phyloP scores from a whole-genome alignment of 2,888 invertebrate species.

The Tenthredo mesomela region DNA sequence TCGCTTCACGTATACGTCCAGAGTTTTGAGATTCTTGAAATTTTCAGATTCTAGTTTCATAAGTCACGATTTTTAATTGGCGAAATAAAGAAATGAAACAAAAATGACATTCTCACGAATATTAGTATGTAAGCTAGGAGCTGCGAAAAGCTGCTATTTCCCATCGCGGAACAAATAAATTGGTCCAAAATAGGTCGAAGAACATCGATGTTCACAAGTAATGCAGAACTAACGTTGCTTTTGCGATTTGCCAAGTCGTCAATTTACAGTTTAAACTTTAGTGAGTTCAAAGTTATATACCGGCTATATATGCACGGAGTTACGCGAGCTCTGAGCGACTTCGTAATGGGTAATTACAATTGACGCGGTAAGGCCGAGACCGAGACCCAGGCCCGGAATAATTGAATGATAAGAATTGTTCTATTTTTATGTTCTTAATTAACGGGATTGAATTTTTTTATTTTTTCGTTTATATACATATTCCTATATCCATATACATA shows the following conservation, averaged over 20 bases:
- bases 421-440: neutral
- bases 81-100: neutral
- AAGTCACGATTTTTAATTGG: neutral
- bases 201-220: neutral
- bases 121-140: neutral
- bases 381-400: neutral
- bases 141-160: neutral
- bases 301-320: neutral
- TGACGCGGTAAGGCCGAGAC: slow-evolving; percentile 1
- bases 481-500: neutral
- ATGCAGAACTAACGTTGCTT: neutral
- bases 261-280: slow-evolving; percentile 27
- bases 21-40: neutral
- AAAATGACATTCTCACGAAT: neutral
- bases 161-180: neutral
- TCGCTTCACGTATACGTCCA: neutral
- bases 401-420: slow-evolving; percentile 21
- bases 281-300: slow-evolving; percentile 16
- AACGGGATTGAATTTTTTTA: neutral
- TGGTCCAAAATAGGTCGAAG: neutral
- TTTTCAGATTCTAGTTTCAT: too few relatives aligned
- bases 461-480: neutral
- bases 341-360: slow-evolving; percentile 32
- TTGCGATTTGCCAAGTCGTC: slow-evolving; percentile 14
- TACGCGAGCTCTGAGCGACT: slow-evolving; percentile 19